Evolutionary conservation across 2,888 invertebrate genomes (phyloP).

Genomic region (Vannuccia rotundouncinata): DNA sequence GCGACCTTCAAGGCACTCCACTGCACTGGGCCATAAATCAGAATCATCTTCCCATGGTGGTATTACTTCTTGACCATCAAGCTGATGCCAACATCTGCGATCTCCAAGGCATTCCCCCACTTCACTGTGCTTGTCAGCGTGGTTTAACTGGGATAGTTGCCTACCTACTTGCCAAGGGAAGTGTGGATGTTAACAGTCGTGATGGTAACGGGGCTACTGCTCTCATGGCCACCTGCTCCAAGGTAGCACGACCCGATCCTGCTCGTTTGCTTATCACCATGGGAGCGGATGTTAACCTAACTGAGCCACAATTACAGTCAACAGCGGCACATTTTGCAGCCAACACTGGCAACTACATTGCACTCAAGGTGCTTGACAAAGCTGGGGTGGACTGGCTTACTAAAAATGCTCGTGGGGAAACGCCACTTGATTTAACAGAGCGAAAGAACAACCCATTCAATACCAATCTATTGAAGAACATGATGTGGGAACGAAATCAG

Average conservation of each 20-base stretch:
- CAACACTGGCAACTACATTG: constrained; percentile 78
- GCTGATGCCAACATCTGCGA: constrained; percentile 83
- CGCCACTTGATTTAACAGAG: constrained; percentile 10
- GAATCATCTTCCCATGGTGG: constrained; percentile 76
- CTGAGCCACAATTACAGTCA: constrained; percentile 85
- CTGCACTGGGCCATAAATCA: constrained; percentile 79
- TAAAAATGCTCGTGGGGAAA: constrained; percentile 56
- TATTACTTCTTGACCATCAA: constrained; percentile 70
- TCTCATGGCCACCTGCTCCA: constrained; percentile 87
- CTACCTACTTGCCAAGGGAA: constrained; percentile 23
- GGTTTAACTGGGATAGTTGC: constrained; percentile 32
- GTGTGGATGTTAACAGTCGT: constrained; percentile 27
- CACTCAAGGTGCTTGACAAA: constrained; percentile 75
- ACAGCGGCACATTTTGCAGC: constrained; percentile 96
- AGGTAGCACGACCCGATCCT: constrained; percentile 80
- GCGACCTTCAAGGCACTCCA: constrained; percentile 88
- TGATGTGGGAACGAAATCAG: constrained; percentile 26
- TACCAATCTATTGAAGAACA: constrained; percentile 4
- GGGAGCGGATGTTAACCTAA: constrained; percentile 78
- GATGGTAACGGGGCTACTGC: constrained; percentile 32
- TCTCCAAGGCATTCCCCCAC: constrained; percentile 68
- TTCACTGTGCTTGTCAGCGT: constrained; percentile 30
- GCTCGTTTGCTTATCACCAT: constrained; percentile 83
- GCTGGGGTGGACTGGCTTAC: constrained; percentile 63
- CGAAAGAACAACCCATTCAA: neutral